Base-by-base conservation (phyloP, 2,888 invertebrate genomes). In the Panzeria rudis region DNA sequence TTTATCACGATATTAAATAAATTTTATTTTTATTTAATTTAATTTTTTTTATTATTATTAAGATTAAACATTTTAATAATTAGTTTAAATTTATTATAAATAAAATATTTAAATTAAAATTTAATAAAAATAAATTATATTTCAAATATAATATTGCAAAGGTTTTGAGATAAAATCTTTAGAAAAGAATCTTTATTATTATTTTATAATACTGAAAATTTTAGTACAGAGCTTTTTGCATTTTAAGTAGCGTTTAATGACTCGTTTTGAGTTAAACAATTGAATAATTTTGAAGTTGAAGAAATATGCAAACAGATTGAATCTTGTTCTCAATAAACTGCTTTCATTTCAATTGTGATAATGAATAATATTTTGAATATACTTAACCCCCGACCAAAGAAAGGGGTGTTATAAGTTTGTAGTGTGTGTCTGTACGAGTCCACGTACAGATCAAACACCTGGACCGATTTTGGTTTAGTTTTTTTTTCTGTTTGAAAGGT, bases 11-110 rank as follows among this genome's bases (percentile, higher is more conserved):
- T 75, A 83, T 83, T 76, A 86, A 72, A 54, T 54, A 41, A 61
- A 69, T 56, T 38, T 61, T 77, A 69, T 77, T 72, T 75, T 73
- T 72, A 75, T 86, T 79, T 83, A 54, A 64, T 50, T 71, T 72
- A 32, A 50, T 29, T 80, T 64, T 64, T 44, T 76, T 75, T 29
- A 50, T 25, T 83, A 76, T 72, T 20, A 62, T 71, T 84, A 81
- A 81, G 59, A 61, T 59, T 66, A 71, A 82, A 86, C 52, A 81
- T 64, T 86, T 84, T 84, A 77, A 78, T 76, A 75, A 86, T 50
- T 85, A 85, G 86, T 84, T 85, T 83, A 78, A 81, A 81, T 81
- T 86, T 86, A 84, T 84, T 78, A 86, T 79, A 82, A 85, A 84
- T 59, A 76, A 85, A 76, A 84, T 75, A 84, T 86, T 81, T 87